Evolutionary conservation across 2,113 vertebrate genomes (phyloP).

Genomic region (Onychostruthus taczanowskii): DNA sequence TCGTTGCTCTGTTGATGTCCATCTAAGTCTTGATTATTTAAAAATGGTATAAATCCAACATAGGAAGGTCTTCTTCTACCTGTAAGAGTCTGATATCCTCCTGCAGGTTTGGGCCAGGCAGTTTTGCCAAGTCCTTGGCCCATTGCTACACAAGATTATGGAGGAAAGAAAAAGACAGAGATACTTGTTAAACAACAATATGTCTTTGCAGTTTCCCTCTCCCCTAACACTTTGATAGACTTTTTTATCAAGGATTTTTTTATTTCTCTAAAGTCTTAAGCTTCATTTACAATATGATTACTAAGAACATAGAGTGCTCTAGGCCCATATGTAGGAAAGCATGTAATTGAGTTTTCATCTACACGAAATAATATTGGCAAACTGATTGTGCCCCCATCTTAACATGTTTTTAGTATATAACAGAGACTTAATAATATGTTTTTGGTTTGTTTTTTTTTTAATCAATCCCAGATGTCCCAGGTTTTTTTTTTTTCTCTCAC

Average conservation of each 20-base stretch:
- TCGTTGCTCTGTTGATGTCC: conserved; percentile 37
- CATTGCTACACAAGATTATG: conserved; percentile 68
- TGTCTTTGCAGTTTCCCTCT: neutral
- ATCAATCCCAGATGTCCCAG: neutral
- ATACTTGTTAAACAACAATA: neutral
- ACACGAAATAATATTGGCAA: neutral
- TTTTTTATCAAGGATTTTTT: neutral
- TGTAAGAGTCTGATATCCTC: conserved; percentile 70
- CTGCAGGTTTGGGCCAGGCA: conserved; percentile 69
- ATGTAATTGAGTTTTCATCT: neutral
- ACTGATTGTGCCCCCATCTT: neutral
- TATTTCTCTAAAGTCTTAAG: neutral
- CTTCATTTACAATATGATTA: neutral
- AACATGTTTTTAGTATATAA: neutral
- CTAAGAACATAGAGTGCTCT: neutral
- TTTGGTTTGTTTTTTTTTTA: neutral
- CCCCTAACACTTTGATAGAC: neutral
- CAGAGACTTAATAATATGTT: neutral
- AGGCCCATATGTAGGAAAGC: neutral
- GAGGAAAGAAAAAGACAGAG: neutral
- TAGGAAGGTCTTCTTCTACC: conserved; percentile 72
- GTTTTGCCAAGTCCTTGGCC: conserved; percentile 76
- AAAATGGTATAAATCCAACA: conserved; percentile 68
- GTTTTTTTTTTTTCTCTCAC: neutral
- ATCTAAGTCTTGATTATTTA: conserved; percentile 59